Base-by-base conservation (phyloP, 2,888 invertebrate genomes). In the Aphrophora alni region DNA sequence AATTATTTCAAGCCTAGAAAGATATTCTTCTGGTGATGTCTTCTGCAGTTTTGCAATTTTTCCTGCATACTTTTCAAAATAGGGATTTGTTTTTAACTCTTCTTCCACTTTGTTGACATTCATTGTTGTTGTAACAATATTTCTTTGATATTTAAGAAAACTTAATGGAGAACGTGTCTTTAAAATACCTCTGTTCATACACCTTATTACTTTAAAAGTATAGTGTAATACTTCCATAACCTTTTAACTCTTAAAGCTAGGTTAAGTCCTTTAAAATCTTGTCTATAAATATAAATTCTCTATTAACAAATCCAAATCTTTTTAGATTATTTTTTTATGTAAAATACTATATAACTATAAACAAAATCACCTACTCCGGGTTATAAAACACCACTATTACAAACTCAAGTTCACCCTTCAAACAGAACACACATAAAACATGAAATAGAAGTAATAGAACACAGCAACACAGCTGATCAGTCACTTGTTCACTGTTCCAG, bases 1-100 rank as follows among this genome's bases (percentile, higher is more conserved):
- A 81, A 90, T 89, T 38, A 89, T 89, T 86, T 93, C 93, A 14
- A 94, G 87, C 83, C 92, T 90, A 38, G 91, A 88, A 72, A 93
- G 85, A 86, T 95, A 95, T 87, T 95, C 95, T 84, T 94, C 93
- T 0, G 95, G 95, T 1, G 93, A 92, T 0, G 93, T 93, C 87
- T 94, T 89, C 87, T 95, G 95, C 25, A 95, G 87, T 82, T 91
- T 89, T 0, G 94, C 91, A 83, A 97, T 94, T 87, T 95, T 95
- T 0, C 90, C 88, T 0, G 95, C 93, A 88, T 97, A 97, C 86
- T 96, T 97, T 24, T 93, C 93, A 86, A 90, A 96, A 87, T 93
- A 96, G 0, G 96, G 95, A 89, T 96, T 97, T 4, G 87, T 88
- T 70, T 90, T 88, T 7, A 92, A 84, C 21, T 90, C 88, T 21